Evolutionary conservation across 2,888 invertebrate genomes (phyloP).

Genomic region (Thymelicus acteon): DNA sequence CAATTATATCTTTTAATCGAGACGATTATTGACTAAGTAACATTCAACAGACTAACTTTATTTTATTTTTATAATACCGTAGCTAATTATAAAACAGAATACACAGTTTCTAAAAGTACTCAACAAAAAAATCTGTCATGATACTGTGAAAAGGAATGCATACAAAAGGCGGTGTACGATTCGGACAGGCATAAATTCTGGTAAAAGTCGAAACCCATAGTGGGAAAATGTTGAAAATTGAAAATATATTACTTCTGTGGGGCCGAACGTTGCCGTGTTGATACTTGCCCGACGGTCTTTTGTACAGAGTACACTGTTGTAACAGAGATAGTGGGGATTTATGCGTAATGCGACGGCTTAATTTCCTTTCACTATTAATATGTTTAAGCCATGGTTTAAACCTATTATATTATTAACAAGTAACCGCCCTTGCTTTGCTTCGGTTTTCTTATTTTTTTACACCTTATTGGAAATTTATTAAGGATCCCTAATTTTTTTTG

Average conservation of each 20-base stretch:
- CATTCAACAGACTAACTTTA: too few species aligned
- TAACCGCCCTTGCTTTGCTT: too few species aligned
- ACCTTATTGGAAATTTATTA: too few species aligned
- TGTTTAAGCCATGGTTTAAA: slow-evolving; percentile 48
- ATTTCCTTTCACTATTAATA: slow-evolving; percentile 49
- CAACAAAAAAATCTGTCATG: slow-evolving; percentile 13
- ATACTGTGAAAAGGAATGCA: slow-evolving; percentile 25
- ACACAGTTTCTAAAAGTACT: neutral
- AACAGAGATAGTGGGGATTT: slow-evolving; percentile 71
- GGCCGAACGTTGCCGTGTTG: slow-evolving; percentile 57
- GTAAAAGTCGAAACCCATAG: slow-evolving; percentile 66
- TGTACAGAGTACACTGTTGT: slow-evolving; percentile 70
- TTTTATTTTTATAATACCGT: too few species aligned
- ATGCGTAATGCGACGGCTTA: slow-evolving; percentile 51
- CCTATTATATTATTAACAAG: slow-evolving; percentile 56
- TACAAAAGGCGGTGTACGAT: slow-evolving; percentile 25
- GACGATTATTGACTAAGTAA: neutral
- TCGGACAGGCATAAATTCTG: slow-evolving; percentile 63
- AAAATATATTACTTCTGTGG: slow-evolving; percentile 78
- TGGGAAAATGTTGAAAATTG: slow-evolving; percentile 72
- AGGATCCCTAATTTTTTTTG: too few species aligned
- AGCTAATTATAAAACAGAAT: neutral
- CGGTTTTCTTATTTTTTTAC: too few species aligned
- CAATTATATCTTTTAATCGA: neutral
- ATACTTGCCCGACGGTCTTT: slow-evolving; percentile 61